A percentile compares a stretch with the other conserved stretches of the same genome.
phyloP scores from a whole-genome alignment of 1,140 invertebrate genomes.

The Macrobrachium nipponense region DNA sequence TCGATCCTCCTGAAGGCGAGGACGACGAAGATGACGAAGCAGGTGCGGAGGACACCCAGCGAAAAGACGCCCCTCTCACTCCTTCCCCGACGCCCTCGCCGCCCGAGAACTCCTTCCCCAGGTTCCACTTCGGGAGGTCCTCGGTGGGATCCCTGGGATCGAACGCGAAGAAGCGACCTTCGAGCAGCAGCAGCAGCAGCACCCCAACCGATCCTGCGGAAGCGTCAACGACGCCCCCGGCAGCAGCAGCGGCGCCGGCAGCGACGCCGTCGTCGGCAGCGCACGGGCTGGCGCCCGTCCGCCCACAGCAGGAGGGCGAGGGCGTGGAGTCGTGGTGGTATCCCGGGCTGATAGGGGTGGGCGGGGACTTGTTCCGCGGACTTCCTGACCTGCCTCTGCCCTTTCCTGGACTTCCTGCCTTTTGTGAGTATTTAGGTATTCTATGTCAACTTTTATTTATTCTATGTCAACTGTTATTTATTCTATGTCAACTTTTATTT shows the following conservation, averaged over 20 bases:
- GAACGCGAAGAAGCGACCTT: not conserved
- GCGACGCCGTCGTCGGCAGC: slow-evolving; percentile 65
- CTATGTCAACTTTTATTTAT: no score
- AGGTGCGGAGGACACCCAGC: no score
- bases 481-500: no score
- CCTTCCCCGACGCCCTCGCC: slow-evolving; percentile 49
- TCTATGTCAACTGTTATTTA: no score
- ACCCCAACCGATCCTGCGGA: slow-evolving; percentile 68
- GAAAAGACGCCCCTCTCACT: slow-evolving; percentile 34
- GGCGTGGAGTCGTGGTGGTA: slow-evolving; percentile 55
- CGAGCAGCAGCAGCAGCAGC: slow-evolving; percentile 67
- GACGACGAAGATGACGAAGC: not conserved
- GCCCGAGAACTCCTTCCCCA: slow-evolving; percentile 65
- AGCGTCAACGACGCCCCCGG: not conserved
- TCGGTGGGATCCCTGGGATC: not conserved
- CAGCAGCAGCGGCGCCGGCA: not conserved
- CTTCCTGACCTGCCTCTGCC: slow-evolving; percentile 48
- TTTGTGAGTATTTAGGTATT: slow-evolving; percentile 73
- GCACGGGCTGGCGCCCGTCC: slow-evolving; percentile 66
- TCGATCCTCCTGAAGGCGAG: not conserved
- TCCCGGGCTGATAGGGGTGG: slow-evolving; percentile 38
- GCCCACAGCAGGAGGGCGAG: slow-evolving; percentile 14
- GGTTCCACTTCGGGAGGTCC: slow-evolving; percentile 64
- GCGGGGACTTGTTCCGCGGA: slow-evolving; percentile 38
- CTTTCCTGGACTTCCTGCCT: slow-evolving; percentile 75